Base-by-base conservation (phyloP, 2,797 vertebrate species). In the Argya squamiceps region DNA sequence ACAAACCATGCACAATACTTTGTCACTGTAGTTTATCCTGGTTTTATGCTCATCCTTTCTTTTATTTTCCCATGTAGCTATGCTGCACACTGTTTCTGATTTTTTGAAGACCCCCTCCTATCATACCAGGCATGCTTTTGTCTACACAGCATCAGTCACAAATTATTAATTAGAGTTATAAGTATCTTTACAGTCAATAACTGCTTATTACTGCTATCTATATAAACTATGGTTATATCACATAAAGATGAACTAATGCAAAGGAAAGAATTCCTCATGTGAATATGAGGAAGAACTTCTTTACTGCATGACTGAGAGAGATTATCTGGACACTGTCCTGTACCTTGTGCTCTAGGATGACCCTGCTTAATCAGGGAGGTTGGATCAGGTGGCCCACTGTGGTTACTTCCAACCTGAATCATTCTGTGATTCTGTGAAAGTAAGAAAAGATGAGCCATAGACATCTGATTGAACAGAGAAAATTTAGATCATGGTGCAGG, bases 41-140 rank as follows among this genome's bases (percentile, higher is more conserved):
- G 0, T 71, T 62, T 81, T 78, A 26, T 39, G 5, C 19, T 58
- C 6, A 67, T 21, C 5, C 12, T 55, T 78, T 67, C 27, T 36
- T 58, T 67, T 53, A 20, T 58, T 26, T n/a, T 81, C 7, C 32
- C 7, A 52, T 34, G 26, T 9, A 49, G 24, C 9, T 63, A 6
- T 36, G 30, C 12, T 87, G 10, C 24, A 32, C 0, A 0, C 4
- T 24, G 4, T 12, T 22, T 74, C 41, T 1, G 2, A 36, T 49
- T 70, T 43, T 87, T 47, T 74, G 16, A 73, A 60, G 29, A 69
- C 2, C 3, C 3, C 3, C 1, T 80, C 22, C 20, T 44, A 20
- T 58, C 1, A 4, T 41, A 41, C 14, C 23, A 59, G 4, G 4
- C 12, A 30, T 55, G 8, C 2, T 68, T 76, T 64, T 59, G 4